Evolutionary conservation across 2,888 invertebrate species (phyloP), one percentile per base, ranked within the genome.

Genomic region (Uropetala carovei): DNA sequence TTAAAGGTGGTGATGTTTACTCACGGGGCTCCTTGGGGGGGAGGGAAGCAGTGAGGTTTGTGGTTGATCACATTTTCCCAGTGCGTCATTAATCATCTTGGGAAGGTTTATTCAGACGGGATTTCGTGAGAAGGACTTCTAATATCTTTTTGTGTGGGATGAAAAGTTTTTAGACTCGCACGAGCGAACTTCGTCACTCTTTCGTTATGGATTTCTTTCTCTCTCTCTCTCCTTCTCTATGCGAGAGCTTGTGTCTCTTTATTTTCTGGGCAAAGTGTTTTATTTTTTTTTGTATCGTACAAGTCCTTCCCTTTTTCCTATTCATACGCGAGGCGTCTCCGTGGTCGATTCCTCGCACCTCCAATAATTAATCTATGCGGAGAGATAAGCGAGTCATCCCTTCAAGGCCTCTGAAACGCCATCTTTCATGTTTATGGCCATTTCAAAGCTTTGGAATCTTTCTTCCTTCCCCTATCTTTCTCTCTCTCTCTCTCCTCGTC

Each of bases 151-250:
- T 64, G 64, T 64, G 64, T 64, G 22, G 27, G 64, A 14, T 64
- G 64, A 89, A 89, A 27, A 30, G 89, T 89, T 89, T 89, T 89
- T 58, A 89, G 43, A 89, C 27, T 89, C 64, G 89, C 89, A 68
- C 89, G 89, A 57, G 86, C 86, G 59, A 89, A 64, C 89, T 89
- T 89, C 89, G 89, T 89, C 89, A 89, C 64, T 89, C 89, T 89
- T 89, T 89, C 89, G 89, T 89, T 89, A 89, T 30, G 30, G 18
- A 16, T 64, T 27, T 89, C 64, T 18, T 59, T 18, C 89, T 30
- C 30, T 14, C 18, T 13, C n/a, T 27, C 56, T 56, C 8, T 43
- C n/a, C n/a, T 60, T 30, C 27, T 27, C 64, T 43, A n/a, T 64
- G 10, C 43, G 89, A 75, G 13, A 75, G 5, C 27, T 27, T 75